Conservation (phyloP, 2,113 vertebrate species). For the mouse (Mus musculus) region GRCm39 chr16:57642001-57642500, state of each 20-base stretch:
- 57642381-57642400: not conserved
- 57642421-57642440: conserved; percentile 3
- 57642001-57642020: not conserved
- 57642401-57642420: conserved; percentile 10
- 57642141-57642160: not conserved
- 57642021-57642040: not conserved
- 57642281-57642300: not conserved
- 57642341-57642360: conserved; percentile 9
- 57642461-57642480: conserved; percentile 15
- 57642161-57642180: not conserved
- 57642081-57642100: not conserved
- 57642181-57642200: not conserved
- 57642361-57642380: not conserved
- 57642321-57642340: not conserved
- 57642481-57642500: not conserved
- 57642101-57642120: not conserved
- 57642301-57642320: not conserved
- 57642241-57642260: not conserved
- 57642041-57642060: not conserved
- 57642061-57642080: not conserved
- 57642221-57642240: not conserved
- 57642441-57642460: not conserved
- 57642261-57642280: not conserved
- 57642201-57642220: not conserved
- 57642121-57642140: not conserved